These are phyloP conservation scores for Octonoba sinensis DNA, from an alignment of 2,888 invertebrate species.

Conservation along the genomic window DNA sequence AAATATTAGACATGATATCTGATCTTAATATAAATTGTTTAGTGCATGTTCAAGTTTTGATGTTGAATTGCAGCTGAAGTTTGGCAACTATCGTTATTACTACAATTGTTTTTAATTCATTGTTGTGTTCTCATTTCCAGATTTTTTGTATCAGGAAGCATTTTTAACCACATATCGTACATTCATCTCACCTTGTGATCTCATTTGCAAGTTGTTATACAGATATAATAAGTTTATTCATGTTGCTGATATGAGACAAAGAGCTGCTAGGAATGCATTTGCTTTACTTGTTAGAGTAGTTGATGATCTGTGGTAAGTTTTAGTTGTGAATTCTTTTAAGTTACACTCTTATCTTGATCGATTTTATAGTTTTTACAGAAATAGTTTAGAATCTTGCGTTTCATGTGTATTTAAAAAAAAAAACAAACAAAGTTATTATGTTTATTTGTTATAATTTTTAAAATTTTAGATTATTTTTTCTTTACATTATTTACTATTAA, in stretches of 20 bases:
- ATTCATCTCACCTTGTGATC: constrained; percentile 88
- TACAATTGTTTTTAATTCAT: too few species aligned
- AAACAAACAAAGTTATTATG: too few species aligned
- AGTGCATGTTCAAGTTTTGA: too few species aligned
- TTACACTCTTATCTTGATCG: background rate
- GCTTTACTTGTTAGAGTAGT: constrained; percentile 93
- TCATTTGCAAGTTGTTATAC: constrained; percentile 87
- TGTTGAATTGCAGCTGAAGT: too few species aligned
- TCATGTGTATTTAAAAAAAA: too few species aligned
- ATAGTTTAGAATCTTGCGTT: too few species aligned
- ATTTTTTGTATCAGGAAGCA: constrained; percentile 95
- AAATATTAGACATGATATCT: background rate
- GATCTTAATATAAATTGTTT: background rate
- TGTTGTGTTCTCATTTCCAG: constrained; percentile 72
- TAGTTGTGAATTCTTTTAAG: background rate
- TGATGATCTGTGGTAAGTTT: constrained; percentile 92
- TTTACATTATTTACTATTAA: background rate
- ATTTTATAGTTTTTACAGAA: background rate
- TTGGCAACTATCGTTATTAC: too few species aligned
- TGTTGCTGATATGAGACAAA: constrained; percentile 71
- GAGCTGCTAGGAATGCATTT: constrained; percentile 83
- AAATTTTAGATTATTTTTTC: background rate
- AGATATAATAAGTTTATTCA: constrained; percentile 83
- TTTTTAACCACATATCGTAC: constrained; percentile 98
- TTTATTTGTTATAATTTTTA: too few species aligned